Conservation (phyloP, 2,797 vertebrate genomes). For the Myoxocephalus aenaeus region DNA sequence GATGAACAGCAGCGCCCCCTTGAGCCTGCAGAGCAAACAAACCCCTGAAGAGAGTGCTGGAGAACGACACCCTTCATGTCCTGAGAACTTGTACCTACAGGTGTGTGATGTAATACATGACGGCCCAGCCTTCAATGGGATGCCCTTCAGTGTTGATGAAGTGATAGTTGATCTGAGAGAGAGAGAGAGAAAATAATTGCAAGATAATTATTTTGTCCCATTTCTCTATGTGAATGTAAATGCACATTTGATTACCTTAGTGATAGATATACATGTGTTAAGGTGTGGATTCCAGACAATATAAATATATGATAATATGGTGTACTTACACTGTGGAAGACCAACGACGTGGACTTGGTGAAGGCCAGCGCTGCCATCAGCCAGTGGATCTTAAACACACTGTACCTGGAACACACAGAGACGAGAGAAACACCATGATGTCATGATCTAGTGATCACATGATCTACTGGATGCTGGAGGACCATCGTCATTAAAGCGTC, state of each 20-base stretch:
- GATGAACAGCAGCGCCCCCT: constrained; percentile 91
- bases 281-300: neutral
- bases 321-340: constrained; percentile 89
- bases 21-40: constrained; percentile 80
- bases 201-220: too few species aligned
- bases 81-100: constrained; percentile 79
- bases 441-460: too few species aligned
- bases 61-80: neutral
- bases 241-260: too few species aligned
- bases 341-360: constrained; percentile 86
- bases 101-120: constrained; percentile 91
- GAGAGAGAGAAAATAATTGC: neutral
- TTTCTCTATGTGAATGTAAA: too few species aligned
- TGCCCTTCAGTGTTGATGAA: constrained; percentile 89
- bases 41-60: neutral
- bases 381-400: constrained; percentile 91
- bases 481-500: too few species aligned
- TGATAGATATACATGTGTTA: too few species aligned
- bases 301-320: neutral
- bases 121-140: constrained; percentile 87
- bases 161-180: constrained; percentile 88
- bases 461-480: too few species aligned
- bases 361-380: constrained; percentile 89
- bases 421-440: too few species aligned
- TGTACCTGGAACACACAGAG: constrained; percentile 66